phyloP scores from a whole-genome alignment of 2,888 invertebrate genomes.

The Himalopsyche anomala region DNA sequence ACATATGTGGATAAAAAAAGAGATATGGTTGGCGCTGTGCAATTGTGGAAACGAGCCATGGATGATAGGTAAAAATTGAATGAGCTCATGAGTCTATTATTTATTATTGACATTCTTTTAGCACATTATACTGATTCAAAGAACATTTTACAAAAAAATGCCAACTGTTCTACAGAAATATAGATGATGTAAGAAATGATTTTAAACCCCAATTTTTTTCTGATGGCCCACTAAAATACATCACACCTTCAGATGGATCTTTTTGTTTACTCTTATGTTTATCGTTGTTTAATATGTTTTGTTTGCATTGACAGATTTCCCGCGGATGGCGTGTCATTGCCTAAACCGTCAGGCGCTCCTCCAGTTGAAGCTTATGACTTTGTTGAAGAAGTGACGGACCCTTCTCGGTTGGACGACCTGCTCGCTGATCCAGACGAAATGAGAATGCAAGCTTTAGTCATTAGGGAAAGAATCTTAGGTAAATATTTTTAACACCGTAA shows the following conservation, averaged over 20 bases:
- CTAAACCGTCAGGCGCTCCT: constrained; percentile 83
- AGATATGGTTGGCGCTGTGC: constrained; percentile 93
- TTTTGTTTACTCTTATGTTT: too few relatives aligned
- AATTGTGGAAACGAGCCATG: constrained; percentile 94
- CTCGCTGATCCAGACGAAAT: constrained; percentile 96
- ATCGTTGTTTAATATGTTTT: neutral
- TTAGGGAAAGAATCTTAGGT: constrained; percentile 92
- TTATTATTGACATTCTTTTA: too few relatives aligned
- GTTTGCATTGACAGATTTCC: constrained; percentile 74
- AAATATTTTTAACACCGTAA: constrained; percentile 56
- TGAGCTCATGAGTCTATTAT: too few relatives aligned
- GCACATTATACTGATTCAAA: too few relatives aligned
- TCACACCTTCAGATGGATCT: too few relatives aligned
- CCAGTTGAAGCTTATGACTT: constrained; percentile 93
- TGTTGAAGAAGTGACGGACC: constrained; percentile 87
- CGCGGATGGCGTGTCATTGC: constrained; percentile 81
- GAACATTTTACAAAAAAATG: too few relatives aligned
- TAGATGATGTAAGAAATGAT: too few relatives aligned
- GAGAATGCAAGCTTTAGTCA: constrained; percentile 96
- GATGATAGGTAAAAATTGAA: constrained; percentile 81
- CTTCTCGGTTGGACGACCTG: constrained; percentile 88
- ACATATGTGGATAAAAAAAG: constrained; percentile 97
- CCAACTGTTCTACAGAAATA: too few relatives aligned
- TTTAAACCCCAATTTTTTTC: too few relatives aligned
- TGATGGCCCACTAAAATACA: too few relatives aligned